Percentiles rank a stretch among this genome's conserved stretches.
These are phyloP conservation scores for Macheiramphus alcinus DNA, from an alignment of 2,113 vertebrate genomes.

Conservation along the genomic window DNA sequence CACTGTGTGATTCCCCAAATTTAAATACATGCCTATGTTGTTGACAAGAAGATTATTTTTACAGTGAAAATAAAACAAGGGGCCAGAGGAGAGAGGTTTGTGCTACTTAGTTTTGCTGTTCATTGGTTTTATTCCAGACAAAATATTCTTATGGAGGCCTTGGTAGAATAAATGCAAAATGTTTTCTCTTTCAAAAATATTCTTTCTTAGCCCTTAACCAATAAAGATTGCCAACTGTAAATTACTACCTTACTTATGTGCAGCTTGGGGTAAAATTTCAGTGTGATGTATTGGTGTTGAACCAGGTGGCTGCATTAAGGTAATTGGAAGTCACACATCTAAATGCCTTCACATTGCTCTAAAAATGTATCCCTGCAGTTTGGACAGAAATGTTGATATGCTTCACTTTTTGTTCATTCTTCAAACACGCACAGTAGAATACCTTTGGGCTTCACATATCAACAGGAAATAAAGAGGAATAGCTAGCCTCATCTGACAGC, in stretches of 20 bases:
- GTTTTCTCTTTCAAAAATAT: background rate
- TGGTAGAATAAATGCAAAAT: background rate
- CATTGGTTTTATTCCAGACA: background rate
- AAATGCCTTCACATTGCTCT: background rate
- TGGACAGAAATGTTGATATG: background rate
- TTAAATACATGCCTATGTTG: background rate
- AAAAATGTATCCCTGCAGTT: background rate
- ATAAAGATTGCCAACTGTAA: background rate
- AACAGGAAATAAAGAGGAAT: background rate
- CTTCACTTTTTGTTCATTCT: background rate
- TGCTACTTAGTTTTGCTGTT: background rate
- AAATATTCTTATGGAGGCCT: background rate
- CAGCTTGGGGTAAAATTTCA: background rate
- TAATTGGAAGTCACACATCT: background rate
- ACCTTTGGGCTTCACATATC: background rate
- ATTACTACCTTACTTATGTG: background rate
- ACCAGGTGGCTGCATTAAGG: background rate
- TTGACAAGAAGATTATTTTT: background rate
- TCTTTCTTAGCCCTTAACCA: background rate
- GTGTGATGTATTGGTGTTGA: background rate
- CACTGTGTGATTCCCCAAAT: background rate
- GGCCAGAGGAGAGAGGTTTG: background rate
- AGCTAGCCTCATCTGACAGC: background rate
- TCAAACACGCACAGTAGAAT: background rate
- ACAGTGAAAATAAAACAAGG: background rate